Conservation (phyloP, 2,888 invertebrate genomes). For the Helicoverpa assulta region DNA sequence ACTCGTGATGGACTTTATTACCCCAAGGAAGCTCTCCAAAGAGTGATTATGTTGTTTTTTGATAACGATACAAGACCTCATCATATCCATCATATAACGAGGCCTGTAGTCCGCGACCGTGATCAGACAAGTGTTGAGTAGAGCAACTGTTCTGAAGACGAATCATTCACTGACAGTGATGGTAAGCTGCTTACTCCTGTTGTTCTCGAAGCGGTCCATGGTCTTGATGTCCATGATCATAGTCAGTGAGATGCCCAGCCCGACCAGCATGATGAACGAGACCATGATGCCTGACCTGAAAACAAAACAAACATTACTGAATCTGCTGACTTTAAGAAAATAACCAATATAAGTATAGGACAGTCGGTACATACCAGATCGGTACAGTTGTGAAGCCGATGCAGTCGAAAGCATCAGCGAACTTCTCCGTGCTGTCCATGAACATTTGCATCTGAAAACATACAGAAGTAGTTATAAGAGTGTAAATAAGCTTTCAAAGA, state of each 20-base stretch:
- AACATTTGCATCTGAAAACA: constrained; percentile 87
- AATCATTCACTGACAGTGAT: constrained; percentile 93
- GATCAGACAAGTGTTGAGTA: not conserved
- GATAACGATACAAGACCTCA: constrained; percentile 13
- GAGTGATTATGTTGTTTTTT: constrained; percentile 54
- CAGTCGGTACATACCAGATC: constrained; percentile 92
- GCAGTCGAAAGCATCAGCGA: constrained; percentile 96
- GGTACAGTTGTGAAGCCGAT: constrained; percentile 97
- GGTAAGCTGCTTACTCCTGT: constrained; percentile 97
- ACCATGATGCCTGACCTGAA: constrained; percentile 95
- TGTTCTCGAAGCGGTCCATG: constrained; percentile 99
- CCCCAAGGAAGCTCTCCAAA: constrained; percentile 43
- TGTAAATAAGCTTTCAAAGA: not conserved
- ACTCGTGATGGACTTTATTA: constrained; percentile 37
- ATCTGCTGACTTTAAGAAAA: not conserved
- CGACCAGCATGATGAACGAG: constrained; percentile 93
- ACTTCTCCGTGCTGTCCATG: constrained; percentile 89
- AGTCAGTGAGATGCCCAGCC: constrained; percentile 94
- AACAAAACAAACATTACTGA: constrained; percentile 8
- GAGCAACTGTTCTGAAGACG: constrained; percentile 2
- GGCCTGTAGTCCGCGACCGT: constrained; percentile 5
- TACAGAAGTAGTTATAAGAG: not conserved
- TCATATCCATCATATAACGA: constrained; percentile 45
- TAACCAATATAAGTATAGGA: not conserved
- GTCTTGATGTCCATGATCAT: constrained; percentile 98